A percentile compares a stretch with the other conserved stretches of the same genome.
Evolutionary conservation across 2,888 invertebrate genomes (phyloP).

Genomic region (Dysmachus trigonus): DNA sequence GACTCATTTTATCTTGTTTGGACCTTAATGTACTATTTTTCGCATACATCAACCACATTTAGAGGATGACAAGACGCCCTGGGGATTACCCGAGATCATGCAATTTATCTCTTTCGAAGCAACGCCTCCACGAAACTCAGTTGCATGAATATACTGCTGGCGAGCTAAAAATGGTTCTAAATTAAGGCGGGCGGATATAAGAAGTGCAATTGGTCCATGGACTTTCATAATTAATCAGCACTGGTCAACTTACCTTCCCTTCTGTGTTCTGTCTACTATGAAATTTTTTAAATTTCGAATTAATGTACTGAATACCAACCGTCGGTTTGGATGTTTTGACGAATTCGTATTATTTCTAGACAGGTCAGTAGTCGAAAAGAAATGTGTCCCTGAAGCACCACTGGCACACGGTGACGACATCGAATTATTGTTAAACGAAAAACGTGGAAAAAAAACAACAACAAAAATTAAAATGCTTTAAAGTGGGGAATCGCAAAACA

Average conservation of each 20-base stretch:
- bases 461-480: neutral
- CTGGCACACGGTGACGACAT: neutral
- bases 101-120: neutral
- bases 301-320: neutral
- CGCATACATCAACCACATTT: neutral
- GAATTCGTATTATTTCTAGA: neutral
- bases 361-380: neutral
- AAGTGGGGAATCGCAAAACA: neutral
- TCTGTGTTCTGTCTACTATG: neutral
- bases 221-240: neutral
- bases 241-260: neutral
- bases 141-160: neutral
- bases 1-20: neutral
- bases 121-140: neutral
- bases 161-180: neutral
- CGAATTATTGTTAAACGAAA: neutral
- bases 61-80: neutral
- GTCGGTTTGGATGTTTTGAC: neutral
- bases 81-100: neutral
- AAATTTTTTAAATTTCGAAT: neutral
- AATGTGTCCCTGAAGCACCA: neutral
- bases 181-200: neutral
- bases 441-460: neutral
- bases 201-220: neutral
- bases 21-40: neutral